These are phyloP conservation scores for Ochropacha duplaris DNA, from an alignment of 2,888 invertebrate genomes.

Conservation along the genomic window DNA sequence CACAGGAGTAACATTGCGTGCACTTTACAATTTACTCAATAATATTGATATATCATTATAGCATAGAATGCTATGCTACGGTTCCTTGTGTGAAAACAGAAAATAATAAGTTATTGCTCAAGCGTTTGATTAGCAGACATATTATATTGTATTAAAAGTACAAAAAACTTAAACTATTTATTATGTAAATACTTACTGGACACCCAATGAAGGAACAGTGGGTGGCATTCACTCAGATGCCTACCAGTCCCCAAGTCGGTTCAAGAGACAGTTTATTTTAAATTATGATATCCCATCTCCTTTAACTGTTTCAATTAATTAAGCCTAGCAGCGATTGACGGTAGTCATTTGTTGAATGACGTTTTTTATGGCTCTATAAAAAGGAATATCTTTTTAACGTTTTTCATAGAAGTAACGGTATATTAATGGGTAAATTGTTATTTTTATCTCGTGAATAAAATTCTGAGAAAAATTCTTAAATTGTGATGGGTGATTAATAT, in stretches of 20 bases:
- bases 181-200: too few species aligned
- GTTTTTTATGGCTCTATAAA: constrained; percentile 20
- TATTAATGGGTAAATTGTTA: neutral
- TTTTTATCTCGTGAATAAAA: neutral
- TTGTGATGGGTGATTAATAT: too few species aligned
- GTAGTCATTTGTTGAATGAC: constrained; percentile 63
- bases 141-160: too few species aligned
- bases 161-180: too few species aligned
- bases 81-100: neutral
- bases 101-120: neutral
- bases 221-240: constrained; percentile 34
- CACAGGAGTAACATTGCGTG: neutral
- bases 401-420: neutral
- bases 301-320: constrained; percentile 72
- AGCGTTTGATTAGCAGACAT: neutral
- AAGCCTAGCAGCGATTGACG: constrained; percentile 51
- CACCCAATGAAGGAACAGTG: too few species aligned
- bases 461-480: too few species aligned
- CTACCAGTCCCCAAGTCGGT: constrained; percentile 32
- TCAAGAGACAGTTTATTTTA: constrained; percentile 54
- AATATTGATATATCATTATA: neutral
- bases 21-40: neutral
- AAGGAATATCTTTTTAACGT: neutral
- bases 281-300: constrained; percentile 64
- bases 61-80: neutral